Conservation (phyloP, 2,888 invertebrate species). For the Drosophila multiciliata region DNA sequence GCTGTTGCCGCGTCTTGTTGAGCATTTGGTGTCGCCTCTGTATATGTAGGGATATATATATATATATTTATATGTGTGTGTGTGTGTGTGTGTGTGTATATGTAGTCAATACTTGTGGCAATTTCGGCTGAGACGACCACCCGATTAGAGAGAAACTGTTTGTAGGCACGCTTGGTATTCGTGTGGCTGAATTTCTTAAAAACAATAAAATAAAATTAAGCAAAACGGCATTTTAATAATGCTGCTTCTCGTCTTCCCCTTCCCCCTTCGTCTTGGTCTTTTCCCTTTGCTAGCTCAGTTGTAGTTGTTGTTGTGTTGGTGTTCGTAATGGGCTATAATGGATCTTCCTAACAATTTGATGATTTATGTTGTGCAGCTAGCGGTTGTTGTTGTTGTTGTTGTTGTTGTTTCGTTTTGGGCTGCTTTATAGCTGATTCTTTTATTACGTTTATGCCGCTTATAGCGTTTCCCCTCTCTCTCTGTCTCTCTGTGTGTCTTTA, state of each 20-base stretch:
- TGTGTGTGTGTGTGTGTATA: not conserved
- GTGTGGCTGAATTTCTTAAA: conserved; percentile 76
- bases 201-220: conserved; percentile 82
- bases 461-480: conserved; percentile 40
- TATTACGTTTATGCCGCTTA: conserved; percentile 71
- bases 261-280: not conserved
- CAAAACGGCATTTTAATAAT: conserved; percentile 82
- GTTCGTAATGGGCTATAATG: conserved; percentile 82
- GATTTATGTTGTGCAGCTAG: conserved; percentile 80
- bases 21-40: conserved; percentile 49
- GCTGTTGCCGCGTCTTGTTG: conserved; percentile 18
- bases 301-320: conserved; percentile 40
- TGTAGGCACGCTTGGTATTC: conserved; percentile 60
- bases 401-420: conserved; percentile 54
- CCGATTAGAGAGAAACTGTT: conserved; percentile 61
- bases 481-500: conserved; percentile 39
- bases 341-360: conserved; percentile 82
- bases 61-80: not conserved
- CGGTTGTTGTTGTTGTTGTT: conserved; percentile 66
- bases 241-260: conserved; percentile 38
- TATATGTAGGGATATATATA: not conserved
- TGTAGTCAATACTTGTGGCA: conserved; percentile 2
- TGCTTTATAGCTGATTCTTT: conserved; percentile 71
- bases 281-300: conserved; percentile 49
- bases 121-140: conserved; percentile 52